These are phyloP conservation scores for Crocallis elinguaria DNA, from an alignment of 2,888 invertebrate species.

Conservation along the genomic window DNA sequence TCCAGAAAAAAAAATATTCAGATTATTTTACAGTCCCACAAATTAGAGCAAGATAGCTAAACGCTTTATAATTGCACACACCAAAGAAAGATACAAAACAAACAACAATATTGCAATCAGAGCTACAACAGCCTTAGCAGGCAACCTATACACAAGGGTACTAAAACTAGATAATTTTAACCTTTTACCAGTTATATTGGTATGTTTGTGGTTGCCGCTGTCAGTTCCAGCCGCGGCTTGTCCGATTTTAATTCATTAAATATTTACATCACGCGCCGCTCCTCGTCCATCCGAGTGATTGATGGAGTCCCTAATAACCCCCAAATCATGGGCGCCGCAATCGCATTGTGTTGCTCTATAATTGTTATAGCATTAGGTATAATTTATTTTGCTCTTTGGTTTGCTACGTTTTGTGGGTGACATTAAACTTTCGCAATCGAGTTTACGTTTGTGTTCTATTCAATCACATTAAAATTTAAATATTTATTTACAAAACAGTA, in stretches of 20 bases:
- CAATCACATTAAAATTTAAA: neutral
- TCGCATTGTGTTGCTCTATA: neutral
- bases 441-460: neutral
- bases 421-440: too few relatives aligned
- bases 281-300: constrained; percentile 4
- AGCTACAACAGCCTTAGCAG: too few relatives aligned
- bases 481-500: neutral
- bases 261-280: constrained; percentile 4
- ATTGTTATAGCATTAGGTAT: constrained; percentile 15
- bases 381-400: neutral
- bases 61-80: too few relatives aligned
- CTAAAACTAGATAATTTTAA: too few relatives aligned
- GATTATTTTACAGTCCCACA: too few relatives aligned
- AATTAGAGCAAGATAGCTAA: too few relatives aligned
- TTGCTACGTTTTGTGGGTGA: neutral
- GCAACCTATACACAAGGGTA: too few relatives aligned
- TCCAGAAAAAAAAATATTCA: too few relatives aligned
- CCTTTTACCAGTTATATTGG: too few relatives aligned
- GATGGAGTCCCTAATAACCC: constrained; percentile 20
- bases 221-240: neutral
- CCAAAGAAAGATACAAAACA: too few relatives aligned
- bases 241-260: constrained; percentile 19
- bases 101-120: too few relatives aligned
- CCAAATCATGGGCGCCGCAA: constrained; percentile 15
- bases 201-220: too few relatives aligned